Conservation (phyloP, 64 coral and sea anemone genomes). For the Anthopleura sola region DNA sequence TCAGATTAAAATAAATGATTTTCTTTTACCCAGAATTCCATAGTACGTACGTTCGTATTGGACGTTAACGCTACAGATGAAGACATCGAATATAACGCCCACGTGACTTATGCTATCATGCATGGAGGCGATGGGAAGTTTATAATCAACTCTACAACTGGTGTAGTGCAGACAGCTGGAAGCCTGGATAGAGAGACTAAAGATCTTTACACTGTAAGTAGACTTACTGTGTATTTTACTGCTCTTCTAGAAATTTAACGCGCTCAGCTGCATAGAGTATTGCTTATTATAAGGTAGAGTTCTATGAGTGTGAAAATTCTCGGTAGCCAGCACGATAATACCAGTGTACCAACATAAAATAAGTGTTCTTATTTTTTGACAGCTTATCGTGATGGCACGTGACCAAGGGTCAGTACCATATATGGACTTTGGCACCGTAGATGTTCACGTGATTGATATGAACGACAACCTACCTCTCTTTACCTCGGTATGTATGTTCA, state of each 20-base stretch:
- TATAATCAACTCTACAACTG: constrained; percentile 57
- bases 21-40: constrained; percentile 56
- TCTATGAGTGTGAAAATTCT: no score
- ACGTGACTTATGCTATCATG: constrained; percentile 73
- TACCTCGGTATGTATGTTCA: constrained; percentile 29
- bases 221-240: neutral
- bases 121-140: constrained; percentile 69
- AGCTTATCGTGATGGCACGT: constrained; percentile 97
- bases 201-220: constrained; percentile 59
- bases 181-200: constrained; percentile 61
- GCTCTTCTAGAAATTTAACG: neutral
- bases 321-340: no score
- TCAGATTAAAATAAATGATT: no score
- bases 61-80: constrained; percentile 77
- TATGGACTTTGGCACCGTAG: constrained; percentile 95
- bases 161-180: constrained; percentile 53
- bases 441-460: constrained; percentile 71
- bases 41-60: constrained; percentile 49
- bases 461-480: constrained; percentile 87
- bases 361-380: neutral
- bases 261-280: no score
- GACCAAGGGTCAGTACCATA: constrained; percentile 77
- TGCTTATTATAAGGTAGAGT: no score
- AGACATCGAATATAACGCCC: constrained; percentile 51
- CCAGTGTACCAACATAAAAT: no score